Evolutionary conservation across 2,113 vertebrate genomes (phyloP).

Genomic region (Vombatus ursinus): DNA sequence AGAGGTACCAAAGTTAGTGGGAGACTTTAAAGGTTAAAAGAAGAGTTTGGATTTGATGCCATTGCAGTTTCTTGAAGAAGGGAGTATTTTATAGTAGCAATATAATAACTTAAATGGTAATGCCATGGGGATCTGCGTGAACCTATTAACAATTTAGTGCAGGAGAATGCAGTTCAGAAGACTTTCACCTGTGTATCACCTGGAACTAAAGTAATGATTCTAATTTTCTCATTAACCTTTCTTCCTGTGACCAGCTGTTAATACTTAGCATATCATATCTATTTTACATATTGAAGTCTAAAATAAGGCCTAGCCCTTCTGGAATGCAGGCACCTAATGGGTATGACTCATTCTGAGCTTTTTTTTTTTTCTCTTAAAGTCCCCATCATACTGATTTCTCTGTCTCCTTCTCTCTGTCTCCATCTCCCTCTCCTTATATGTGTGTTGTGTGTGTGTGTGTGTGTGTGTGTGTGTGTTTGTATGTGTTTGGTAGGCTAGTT

Average conservation of each 20-base stretch:
- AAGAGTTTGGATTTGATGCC: neutral
- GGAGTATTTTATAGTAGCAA: neutral
- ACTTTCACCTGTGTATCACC: neutral
- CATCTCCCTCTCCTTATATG: no score
- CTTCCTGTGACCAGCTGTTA: conserved; percentile 29
- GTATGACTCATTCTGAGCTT: neutral
- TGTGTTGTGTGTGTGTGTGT: no score
- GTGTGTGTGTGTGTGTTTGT: no score
- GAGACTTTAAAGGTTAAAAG: neutral
- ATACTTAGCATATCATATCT: conserved; percentile 27
- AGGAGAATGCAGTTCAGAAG: neutral
- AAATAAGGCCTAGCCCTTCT: conserved; percentile 26
- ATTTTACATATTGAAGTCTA: conserved; percentile 12
- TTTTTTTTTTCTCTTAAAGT: conserved; percentile 5
- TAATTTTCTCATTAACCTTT: conserved; percentile 57
- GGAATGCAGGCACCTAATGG: neutral
- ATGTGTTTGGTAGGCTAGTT: neutral
- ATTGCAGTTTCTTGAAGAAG: neutral
- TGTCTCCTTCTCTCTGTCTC: neutral
- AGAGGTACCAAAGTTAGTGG: conserved; percentile 14
- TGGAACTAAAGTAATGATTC: conserved; percentile 30
- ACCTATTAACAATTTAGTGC: neutral
- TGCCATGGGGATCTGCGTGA: neutral
- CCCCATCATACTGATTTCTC: neutral
- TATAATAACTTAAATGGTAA: neutral